Conservation (phyloP, 2,888 invertebrate species). For the Nomada ferruginata region DNA sequence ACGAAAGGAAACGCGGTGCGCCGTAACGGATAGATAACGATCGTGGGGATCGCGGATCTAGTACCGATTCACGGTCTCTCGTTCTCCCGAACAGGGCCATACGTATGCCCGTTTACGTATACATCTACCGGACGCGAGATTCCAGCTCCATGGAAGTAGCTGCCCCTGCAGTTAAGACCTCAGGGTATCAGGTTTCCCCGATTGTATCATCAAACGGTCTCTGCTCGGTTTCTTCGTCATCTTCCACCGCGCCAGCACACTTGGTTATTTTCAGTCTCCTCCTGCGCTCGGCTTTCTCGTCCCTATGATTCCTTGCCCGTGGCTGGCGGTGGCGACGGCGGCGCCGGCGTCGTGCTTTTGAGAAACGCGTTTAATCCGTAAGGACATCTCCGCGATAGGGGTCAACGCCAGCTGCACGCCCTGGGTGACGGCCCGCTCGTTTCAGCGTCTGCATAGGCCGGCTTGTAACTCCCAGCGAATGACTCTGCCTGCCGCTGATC, state of each 20-base stretch:
- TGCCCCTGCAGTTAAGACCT: constrained; percentile 80
- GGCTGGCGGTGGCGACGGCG: constrained; percentile 22
- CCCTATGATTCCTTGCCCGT: constrained; percentile 20
- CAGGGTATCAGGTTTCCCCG: constrained; percentile 79
- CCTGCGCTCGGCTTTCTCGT: constrained; percentile 23
- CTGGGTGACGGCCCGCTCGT: constrained; percentile 55
- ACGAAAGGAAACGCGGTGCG: constrained; percentile 69
- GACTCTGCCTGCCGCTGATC: background rate
- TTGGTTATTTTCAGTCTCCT: constrained; percentile 55
- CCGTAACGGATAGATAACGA: constrained; percentile 65
- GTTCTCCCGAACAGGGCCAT: constrained; percentile 49
- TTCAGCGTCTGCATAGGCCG: constrained; percentile 40
- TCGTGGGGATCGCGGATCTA: constrained; percentile 67
- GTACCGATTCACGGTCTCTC: constrained; percentile 60
- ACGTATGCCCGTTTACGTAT: constrained; percentile 61
- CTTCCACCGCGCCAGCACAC: constrained; percentile 34
- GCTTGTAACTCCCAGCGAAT: background rate
- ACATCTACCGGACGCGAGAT: constrained; percentile 64
- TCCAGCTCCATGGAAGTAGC: constrained; percentile 77
- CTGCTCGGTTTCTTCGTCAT: constrained; percentile 74
- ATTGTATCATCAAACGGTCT: constrained; percentile 78
- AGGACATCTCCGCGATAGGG: constrained; percentile 73
- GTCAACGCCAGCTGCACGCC: constrained; percentile 63
- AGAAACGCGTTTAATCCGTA: constrained; percentile 72
- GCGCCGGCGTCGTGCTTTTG: constrained; percentile 55